Conservation (phyloP, 1,140 invertebrate species). For the Drosophila guanche region DNA sequence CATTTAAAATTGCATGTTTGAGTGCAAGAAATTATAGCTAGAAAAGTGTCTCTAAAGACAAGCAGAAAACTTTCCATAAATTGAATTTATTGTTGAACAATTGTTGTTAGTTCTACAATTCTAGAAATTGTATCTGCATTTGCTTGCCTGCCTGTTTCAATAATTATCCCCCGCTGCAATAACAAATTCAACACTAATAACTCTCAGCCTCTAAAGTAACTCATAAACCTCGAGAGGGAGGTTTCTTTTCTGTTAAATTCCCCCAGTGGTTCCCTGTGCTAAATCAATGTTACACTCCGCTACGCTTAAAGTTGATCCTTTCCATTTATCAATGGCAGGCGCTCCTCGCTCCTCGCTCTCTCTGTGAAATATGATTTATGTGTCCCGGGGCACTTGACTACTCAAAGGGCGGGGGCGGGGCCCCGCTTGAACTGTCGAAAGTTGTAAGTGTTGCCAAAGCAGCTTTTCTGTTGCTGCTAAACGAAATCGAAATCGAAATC, state of each 20-base stretch:
- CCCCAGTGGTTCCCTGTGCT: slow-evolving; percentile 25
- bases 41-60: too few relatives aligned
- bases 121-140: too few relatives aligned
- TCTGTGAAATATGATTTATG: slow-evolving; percentile 75
- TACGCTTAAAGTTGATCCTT: slow-evolving; percentile 53
- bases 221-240: background rate
- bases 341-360: slow-evolving; percentile 27
- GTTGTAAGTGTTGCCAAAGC: slow-evolving; percentile 77
- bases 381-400: slow-evolving; percentile 54
- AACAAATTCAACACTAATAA: too few relatives aligned
- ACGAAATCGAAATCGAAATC: slow-evolving; percentile 79
- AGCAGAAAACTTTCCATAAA: too few relatives aligned
- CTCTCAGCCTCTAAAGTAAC: background rate
- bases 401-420: slow-evolving; percentile 11
- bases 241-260: slow-evolving; percentile 12
- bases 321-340: slow-evolving; percentile 53
- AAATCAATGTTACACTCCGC: slow-evolving; percentile 38
- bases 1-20: too few relatives aligned
- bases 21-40: too few relatives aligned
- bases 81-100: too few relatives aligned
- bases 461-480: slow-evolving; percentile 70
- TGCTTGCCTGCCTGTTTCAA: too few relatives aligned
- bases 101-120: too few relatives aligned
- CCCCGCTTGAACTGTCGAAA: slow-evolving; percentile 75
- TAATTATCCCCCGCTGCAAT: too few relatives aligned